Evolutionary conservation across 2,797 vertebrate species (phyloP), one percentile per base, ranked within the genome.

Genomic region (Gobio occitaniae): DNA sequence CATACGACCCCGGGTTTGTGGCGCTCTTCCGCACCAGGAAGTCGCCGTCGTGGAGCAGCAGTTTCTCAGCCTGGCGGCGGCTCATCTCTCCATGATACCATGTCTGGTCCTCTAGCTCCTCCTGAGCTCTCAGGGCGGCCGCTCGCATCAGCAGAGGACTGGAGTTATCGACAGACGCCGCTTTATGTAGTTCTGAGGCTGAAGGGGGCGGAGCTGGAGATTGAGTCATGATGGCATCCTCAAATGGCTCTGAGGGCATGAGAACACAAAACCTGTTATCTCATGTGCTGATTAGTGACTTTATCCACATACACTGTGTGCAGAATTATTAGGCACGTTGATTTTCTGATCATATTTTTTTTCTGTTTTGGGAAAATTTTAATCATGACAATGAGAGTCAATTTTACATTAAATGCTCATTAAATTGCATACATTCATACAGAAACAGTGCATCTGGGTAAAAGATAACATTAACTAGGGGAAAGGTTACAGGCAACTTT

Each of bases 81-180:
- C 96, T 99, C 97, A 99, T 98, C 92, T 98, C 96, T 68, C 97
- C 96, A 47, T 97, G 97, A 91, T 98, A 99, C 98, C 98, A 99
- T 0, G 92, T 90, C 92, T 99, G 96, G 56, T 93, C 91, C 84
- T 95, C 95, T 89, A 99, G 94, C 78, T 98, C 96, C 87, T 97
- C 95, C 70, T 96, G 94, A n/a, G 93, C 94, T 82, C 92, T 93
- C 89, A 90, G 92, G 29, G 95, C 95, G 9, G 94, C 91, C 2
- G 93, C 94, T 74, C 95, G 95, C 82, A 95, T 95, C 2, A 96
- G 93, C 63, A 97, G 88, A 0, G 98, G 97, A 89, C 97, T 97
- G 16, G 94, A 95, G 90, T 96, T 96, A 89, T 96, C 97, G 69
- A 90, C 93, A 0, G 97, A 97, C 0, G 94, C 94, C 2, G 94